These are phyloP conservation scores for Stichodactyla helianthus DNA, from an alignment of 64 coral and sea anemone species.

Conservation along the genomic window DNA sequence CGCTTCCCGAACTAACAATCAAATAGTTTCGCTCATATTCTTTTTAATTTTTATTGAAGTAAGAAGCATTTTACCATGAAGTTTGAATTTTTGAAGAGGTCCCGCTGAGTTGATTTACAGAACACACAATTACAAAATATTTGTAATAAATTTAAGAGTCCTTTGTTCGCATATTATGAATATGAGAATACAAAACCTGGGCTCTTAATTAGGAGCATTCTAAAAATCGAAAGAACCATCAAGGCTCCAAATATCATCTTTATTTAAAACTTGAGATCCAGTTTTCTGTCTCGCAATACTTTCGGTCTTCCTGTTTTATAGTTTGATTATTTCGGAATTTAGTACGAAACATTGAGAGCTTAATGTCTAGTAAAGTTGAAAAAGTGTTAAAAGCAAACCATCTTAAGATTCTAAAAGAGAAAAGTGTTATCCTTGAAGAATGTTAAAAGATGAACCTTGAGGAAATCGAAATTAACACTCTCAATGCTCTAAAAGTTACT, in stretches of 20 bases:
- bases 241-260: not conserved
- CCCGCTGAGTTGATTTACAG: not conserved
- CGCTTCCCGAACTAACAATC: not conserved
- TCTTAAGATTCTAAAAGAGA: not conserved
- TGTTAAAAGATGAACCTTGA: not conserved
- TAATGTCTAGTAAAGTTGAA: too few relatives aligned
- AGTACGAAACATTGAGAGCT: too few relatives aligned
- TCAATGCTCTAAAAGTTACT: constrained; percentile 15
- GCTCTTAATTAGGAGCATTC: not conserved
- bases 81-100: not conserved
- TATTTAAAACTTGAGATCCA: not conserved
- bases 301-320: too few relatives aligned
- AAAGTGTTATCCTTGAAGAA: not conserved
- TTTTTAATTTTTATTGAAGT: not conserved
- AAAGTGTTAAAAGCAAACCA: not conserved
- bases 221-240: not conserved
- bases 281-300: not conserved
- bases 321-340: too few relatives aligned
- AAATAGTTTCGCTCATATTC: not conserved
- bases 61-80: not conserved
- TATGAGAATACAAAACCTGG: not conserved
- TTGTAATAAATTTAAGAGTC: constrained; percentile 13
- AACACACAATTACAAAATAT: not conserved
- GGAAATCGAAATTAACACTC: not conserved
- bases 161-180: constrained; percentile 3